phyloP scores from a whole-genome alignment of 2,113 vertebrate genomes.

The Polyodon spathula region DNA sequence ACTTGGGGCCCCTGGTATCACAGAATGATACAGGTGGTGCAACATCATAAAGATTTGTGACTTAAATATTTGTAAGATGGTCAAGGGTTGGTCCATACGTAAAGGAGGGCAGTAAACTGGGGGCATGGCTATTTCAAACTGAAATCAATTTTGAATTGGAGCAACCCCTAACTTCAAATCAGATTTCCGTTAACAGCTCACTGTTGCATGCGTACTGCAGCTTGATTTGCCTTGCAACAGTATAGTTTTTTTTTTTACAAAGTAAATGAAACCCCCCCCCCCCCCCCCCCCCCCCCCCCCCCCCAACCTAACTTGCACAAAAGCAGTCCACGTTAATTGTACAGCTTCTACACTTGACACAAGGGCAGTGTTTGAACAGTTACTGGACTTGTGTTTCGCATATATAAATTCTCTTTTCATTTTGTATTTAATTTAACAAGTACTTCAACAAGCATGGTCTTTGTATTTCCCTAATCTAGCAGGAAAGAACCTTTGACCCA shows the following conservation, averaged over 20 bases:
- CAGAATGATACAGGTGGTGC: too few relatives aligned
- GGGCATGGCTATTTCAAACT: too few relatives aligned
- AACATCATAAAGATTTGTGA: too few relatives aligned
- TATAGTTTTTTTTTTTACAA: slow-evolving; percentile 32
- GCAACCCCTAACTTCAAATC: too few relatives aligned
- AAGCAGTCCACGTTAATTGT: slow-evolving; percentile 16
- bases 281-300: slow-evolving; percentile 23
- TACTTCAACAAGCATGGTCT: slow-evolving; percentile 10
- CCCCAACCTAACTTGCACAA: slow-evolving; percentile 12
- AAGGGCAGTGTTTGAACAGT: slow-evolving; percentile 4
- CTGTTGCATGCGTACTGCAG: too few relatives aligned
- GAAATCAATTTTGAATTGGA: too few relatives aligned
- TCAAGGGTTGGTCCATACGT: too few relatives aligned
- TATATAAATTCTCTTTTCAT: slow-evolving; percentile 13
- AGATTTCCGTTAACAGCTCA: too few relatives aligned
- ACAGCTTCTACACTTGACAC: slow-evolving; percentile 10
- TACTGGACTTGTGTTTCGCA: slow-evolving; percentile 15
- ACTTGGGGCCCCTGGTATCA: too few relatives aligned
- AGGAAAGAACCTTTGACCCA: slow-evolving; percentile 5
- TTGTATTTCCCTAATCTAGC: slow-evolving; percentile 10
- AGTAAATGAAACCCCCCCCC: slow-evolving; percentile 29
- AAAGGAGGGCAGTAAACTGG: too few relatives aligned
- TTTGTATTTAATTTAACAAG: slow-evolving; percentile 6
- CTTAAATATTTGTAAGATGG: too few relatives aligned
- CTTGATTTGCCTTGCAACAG: too few relatives aligned